These are phyloP conservation scores for Paracanthobrama guichenoti DNA, from an alignment of 2,113 vertebrate species.

Conservation along the genomic window DNA sequence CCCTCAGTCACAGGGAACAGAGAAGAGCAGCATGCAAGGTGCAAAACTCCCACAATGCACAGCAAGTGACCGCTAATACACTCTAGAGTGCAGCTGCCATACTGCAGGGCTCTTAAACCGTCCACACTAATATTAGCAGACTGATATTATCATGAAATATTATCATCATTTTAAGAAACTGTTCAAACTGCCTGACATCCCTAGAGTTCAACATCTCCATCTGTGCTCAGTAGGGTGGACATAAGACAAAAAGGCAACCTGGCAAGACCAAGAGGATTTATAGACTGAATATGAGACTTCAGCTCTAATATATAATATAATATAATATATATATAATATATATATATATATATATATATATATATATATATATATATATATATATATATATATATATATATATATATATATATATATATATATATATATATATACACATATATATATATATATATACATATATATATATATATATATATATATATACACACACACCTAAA, in stretches of 20 bases:
- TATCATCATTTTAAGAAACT: neutral
- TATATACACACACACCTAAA: too few species aligned
- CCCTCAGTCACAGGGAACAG: neutral
- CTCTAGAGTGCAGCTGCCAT: neutral
- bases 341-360: too few species aligned
- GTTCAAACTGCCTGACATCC: neutral
- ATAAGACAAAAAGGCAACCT: constrained; percentile 1
- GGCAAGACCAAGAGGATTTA: neutral
- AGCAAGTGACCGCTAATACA: constrained; percentile 17
- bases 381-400: too few species aligned
- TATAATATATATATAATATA: neutral
- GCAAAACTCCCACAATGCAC: constrained; percentile 42
- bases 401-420: too few species aligned
- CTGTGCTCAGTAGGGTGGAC: constrained; percentile 22
- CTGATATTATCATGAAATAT: constrained; percentile 3
- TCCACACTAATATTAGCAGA: constrained; percentile 4
- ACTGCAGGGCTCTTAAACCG: neutral
- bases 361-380: too few species aligned
- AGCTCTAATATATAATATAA: neutral
- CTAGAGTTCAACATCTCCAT: neutral
- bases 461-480: too few species aligned
- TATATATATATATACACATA: too few species aligned
- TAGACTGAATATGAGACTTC: neutral
- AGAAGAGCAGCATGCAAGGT: neutral
- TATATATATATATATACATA: too few species aligned